phyloP scores from a whole-genome alignment of 2,113 vertebrate genomes.

The Connochaetes taurinus region DNA sequence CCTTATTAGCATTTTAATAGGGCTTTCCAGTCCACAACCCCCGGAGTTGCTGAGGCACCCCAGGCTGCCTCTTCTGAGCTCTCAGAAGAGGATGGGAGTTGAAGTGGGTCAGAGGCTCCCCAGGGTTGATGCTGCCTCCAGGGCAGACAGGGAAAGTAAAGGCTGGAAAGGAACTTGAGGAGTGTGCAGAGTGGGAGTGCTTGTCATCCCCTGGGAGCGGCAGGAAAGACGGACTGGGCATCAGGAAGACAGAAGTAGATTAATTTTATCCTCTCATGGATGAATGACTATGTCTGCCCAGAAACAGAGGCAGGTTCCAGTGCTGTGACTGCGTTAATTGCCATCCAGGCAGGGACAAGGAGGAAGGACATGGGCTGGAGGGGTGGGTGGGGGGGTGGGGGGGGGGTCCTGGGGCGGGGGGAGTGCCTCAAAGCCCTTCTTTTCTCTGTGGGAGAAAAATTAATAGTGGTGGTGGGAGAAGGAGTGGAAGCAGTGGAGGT shows the following conservation, averaged over 20 bases:
- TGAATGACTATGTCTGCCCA: not conserved
- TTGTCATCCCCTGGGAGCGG: not conserved
- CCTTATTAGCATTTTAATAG: conserved; percentile 48
- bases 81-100: not conserved
- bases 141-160: not conserved
- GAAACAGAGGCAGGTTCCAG: conserved; percentile 4
- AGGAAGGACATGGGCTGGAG: not conserved
- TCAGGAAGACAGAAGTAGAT: not conserved
- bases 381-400: no score
- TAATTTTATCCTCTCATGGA: conserved; percentile 25
- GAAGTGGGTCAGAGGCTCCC: not conserved
- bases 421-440: not conserved
- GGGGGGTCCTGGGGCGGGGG: no score
- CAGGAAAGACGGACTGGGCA: not conserved
- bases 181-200: not conserved
- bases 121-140: not conserved
- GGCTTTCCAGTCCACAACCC: not conserved
- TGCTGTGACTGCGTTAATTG: conserved; percentile 29
- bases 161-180: not conserved
- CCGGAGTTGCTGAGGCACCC: not conserved
- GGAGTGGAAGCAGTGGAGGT: fast-evolving
- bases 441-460: not conserved
- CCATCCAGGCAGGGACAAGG: not conserved
- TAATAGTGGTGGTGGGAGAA: not conserved
- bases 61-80: not conserved